Evolutionary conservation across 2,888 invertebrate species (phyloP).

Genomic region (Malthinus seriepunctatus): DNA sequence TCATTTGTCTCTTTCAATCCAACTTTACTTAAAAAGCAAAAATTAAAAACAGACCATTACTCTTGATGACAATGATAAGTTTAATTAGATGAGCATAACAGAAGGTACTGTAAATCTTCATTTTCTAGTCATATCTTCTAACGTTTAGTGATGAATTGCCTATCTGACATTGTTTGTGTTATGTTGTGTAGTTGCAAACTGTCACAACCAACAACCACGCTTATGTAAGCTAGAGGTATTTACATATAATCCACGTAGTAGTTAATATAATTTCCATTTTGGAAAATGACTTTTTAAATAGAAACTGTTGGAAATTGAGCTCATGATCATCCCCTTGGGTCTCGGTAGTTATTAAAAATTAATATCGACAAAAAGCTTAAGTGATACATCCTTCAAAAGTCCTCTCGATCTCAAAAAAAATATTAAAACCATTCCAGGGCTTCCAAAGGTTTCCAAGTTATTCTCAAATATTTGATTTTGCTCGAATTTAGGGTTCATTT

Average conservation of each 20-base stretch:
- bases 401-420: no score
- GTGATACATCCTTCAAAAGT: no score
- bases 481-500: no score
- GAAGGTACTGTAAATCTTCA: conserved; percentile 36
- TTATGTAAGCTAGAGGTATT: conserved; percentile 10
- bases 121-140: conserved; percentile 31
- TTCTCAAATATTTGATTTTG: no score
- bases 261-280: not conserved
- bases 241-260: conserved; percentile 5
- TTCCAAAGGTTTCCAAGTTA: no score
- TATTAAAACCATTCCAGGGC: no score
- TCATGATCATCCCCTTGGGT: conserved; percentile 6
- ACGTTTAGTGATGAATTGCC: conserved; percentile 34
- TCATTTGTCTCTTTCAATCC: conserved; percentile 5
- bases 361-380: no score
- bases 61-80: conserved; percentile 33
- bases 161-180: conserved; percentile 35
- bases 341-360: no score
- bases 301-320: not conserved
- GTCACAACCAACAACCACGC: conserved; percentile 20
- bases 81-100: conserved; percentile 34
- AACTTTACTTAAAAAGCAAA: conserved; percentile 12
- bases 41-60: conserved; percentile 30
- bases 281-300: not conserved
- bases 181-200: conserved; percentile 28